Evolutionary conservation across 2,113 vertebrate genomes (phyloP), one percentile per base, ranked within the genome.

Genomic region (Asarcornis scutulata): DNA sequence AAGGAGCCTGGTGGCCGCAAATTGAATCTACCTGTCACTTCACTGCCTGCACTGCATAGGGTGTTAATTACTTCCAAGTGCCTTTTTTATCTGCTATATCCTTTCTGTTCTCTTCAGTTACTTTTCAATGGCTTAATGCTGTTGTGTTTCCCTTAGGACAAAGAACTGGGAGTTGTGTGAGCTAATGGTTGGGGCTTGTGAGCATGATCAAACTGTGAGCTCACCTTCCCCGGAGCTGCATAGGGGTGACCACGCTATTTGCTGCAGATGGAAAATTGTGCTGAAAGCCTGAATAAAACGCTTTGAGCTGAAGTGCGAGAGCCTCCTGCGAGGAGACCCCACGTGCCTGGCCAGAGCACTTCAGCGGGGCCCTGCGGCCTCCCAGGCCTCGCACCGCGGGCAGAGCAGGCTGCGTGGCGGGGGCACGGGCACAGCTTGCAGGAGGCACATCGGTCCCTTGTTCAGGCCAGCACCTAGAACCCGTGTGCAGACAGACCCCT

Each of bases 331-430:
- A 17, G 56, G 40, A 17, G 6, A 7, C 31, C 11, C 29, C 25
- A 17, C 1, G 1, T n/a, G 46, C 18, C 53, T 4, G 11, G 15
- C 1, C 1, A 27, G 29, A 14, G 56, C 12, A 0, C 1, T 6
- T 13, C 74, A 16, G 42, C 1, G 17, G n/a, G 67, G 3, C 5
- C 0, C 13, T 9, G 32, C n/a, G 25, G 34, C 29, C 46, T 67
- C 46, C 0, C 1, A 1, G 56, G 13, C 32, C 2, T 32, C 0
- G 7, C 16, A 12, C 7, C 5, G 1, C 0, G 5, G 9, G 31
- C 16, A 2, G 36, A n/a, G 67, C 14, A 1, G 32, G n/a, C 60
- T 36, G 83, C n/a, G 25, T 0, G 3, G 36, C 34, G 4, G 48
- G 2, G 1, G 18, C 15, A 6, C 1, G 12, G 18, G 38, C 46